Evolutionary conservation across 1,140 invertebrate species (phyloP), one percentile per base, ranked within the genome.

Genomic region (Lordiphosa collinella): DNA sequence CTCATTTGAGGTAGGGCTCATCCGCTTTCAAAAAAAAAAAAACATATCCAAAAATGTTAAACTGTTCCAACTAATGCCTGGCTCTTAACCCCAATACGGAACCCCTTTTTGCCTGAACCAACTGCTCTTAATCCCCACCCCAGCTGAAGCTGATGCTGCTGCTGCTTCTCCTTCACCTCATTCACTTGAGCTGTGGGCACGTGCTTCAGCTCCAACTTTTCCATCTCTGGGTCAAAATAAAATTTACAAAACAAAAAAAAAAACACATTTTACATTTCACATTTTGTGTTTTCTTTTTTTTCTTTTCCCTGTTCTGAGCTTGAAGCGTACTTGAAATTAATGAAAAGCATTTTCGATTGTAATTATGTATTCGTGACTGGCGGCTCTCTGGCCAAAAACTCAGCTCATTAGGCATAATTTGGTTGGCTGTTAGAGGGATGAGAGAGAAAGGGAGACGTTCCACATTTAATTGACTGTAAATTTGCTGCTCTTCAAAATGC

Each of bases 301-400:
- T 56, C 38, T 55, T 59, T 37, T 29, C 31, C 4, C 41, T 22
- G 31, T 49, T 62, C 13, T 37, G 48, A 48, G 62, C 55, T 56
- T 66, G 56, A 56, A 75, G 70, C 51, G 56, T 55, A 82, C 78
- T 82, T 71, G 76, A 80, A 82, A 82, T 84, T 82, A 84, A 82
- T 82, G 76, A 84, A 80, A 76, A 80, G 67, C 76, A 82, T 82
- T 80, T 80, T 80, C 71, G 78, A 80, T 80, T 80, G 76, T 80
- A 82, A 82, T 80, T 80, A 82, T 79, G 75, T 79, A 82, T 80
- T 80, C 66, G 76, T 76, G 66, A 67, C 62, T 76, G 72, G 61
- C 73, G 66, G 66, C 67, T 51, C 69, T 59, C 47, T 56, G 50
- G 40, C 66, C 10, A 3, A 32, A 9, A 46, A 37, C 50, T 58